phyloP scores from a whole-genome alignment of 2,113 vertebrate species.

The Psittacus erithacus region DNA sequence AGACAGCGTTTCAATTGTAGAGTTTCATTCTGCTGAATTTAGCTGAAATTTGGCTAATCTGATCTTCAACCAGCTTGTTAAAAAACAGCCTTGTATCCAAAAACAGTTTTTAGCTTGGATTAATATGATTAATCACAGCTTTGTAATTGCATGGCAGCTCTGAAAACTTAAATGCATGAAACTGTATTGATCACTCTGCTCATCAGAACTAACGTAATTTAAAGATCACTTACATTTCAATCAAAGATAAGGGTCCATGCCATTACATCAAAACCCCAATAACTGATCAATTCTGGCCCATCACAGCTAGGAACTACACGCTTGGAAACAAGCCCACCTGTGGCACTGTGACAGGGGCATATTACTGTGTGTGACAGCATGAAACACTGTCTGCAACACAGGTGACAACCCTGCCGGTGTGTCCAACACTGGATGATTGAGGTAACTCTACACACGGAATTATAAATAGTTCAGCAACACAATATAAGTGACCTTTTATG shows the following conservation, averaged over 20 bases:
- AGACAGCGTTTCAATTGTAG: not conserved
- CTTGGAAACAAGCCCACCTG: not conserved
- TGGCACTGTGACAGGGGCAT: not conserved
- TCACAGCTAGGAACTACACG: not conserved
- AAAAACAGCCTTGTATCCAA: not conserved
- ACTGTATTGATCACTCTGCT: not conserved
- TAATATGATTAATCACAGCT: not conserved
- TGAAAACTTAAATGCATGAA: not conserved
- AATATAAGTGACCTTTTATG: conserved; percentile 29
- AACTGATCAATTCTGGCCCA: not conserved
- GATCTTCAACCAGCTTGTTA: not conserved
- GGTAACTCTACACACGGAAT: not conserved
- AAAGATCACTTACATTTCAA: not conserved
- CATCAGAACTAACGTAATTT: not conserved
- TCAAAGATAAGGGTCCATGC: no score
- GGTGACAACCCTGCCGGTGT: not conserved
- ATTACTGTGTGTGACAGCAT: not conserved
- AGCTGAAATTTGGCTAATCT: not conserved
- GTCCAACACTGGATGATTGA: not conserved
- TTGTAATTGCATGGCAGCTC: not conserved
- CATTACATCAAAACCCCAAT: not conserved
- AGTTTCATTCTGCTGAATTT: not conserved
- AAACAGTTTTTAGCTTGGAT: not conserved
- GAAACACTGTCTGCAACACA: not conserved
- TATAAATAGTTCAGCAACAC: conserved; percentile 50